phyloP scores from a whole-genome alignment of 2,797 vertebrate genomes.

The Craterocephalus amniculus region DNA sequence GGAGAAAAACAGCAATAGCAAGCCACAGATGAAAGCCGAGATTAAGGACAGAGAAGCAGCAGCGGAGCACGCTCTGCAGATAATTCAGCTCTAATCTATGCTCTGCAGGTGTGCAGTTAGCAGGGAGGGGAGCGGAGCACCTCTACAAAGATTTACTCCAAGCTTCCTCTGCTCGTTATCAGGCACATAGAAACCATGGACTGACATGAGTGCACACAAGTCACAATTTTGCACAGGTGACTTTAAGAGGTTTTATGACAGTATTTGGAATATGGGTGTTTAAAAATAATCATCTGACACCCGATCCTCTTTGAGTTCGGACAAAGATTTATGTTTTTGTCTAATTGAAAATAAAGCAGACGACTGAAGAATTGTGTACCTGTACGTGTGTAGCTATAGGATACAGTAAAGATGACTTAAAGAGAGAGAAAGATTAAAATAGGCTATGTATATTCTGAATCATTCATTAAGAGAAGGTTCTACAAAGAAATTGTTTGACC shows the following conservation, averaged over 20 bases:
- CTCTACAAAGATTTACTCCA: conserved; percentile 68
- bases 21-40: conserved; percentile 73
- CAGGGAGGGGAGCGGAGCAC: conserved; percentile 59
- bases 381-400: too few relatives aligned
- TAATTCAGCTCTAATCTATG: conserved; percentile 78
- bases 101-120: conserved; percentile 74
- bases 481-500: too few relatives aligned
- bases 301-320: neutral
- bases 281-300: neutral
- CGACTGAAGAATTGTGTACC: too few relatives aligned
- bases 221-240: conserved; percentile 29
- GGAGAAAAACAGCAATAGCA: conserved; percentile 74
- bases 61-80: conserved; percentile 62
- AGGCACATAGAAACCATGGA: conserved; percentile 24
- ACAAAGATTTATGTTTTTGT: neutral
- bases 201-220: conserved; percentile 24
- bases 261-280: neutral
- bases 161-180: conserved; percentile 52
- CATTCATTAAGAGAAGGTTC: too few relatives aligned
- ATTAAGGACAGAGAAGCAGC: conserved; percentile 66
- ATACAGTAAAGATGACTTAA: too few relatives aligned
- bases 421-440: too few relatives aligned
- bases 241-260: conserved; percentile 19
- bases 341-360: neutral
- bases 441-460: too few relatives aligned